Conservation (phyloP, 1,140 invertebrate genomes). For the Ephestia elutella region DNA sequence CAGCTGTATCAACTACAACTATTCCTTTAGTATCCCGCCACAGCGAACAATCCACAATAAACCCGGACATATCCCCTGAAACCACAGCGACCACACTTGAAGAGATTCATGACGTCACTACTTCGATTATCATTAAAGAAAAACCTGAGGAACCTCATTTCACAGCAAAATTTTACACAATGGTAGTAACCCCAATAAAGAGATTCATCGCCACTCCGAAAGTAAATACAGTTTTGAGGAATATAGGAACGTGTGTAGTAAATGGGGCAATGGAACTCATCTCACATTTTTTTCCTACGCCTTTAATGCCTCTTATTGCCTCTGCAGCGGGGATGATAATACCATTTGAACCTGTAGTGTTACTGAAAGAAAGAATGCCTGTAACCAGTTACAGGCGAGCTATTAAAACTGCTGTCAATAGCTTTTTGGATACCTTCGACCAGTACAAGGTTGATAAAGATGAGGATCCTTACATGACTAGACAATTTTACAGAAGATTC, state of each 20-base stretch:
- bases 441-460: conserved; percentile 41
- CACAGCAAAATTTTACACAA: conserved; percentile 16
- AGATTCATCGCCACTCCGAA: conserved; percentile 39
- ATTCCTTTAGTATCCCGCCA: not conserved
- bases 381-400: conserved; percentile 58
- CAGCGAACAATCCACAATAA: not conserved
- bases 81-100: not conserved
- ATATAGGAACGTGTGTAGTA: conserved; percentile 58
- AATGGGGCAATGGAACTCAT: conserved; percentile 61
- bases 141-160: not conserved
- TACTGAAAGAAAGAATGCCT: conserved; percentile 51
- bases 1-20: not conserved
- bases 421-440: conserved; percentile 56
- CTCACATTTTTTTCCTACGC: conserved; percentile 52
- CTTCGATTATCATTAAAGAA: not conserved
- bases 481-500: conserved; percentile 53
- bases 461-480: conserved; percentile 59
- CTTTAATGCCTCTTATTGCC: conserved; percentile 55
- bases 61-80: not conserved
- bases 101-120: not conserved
- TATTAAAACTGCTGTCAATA: conserved; percentile 45
- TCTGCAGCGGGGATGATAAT: conserved; percentile 57
- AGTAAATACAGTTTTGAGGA: conserved; percentile 41
- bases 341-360: conserved; percentile 58
- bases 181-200: conserved; percentile 25